Conservation (phyloP, 2,888 invertebrate species). For the Hedya salicella region DNA sequence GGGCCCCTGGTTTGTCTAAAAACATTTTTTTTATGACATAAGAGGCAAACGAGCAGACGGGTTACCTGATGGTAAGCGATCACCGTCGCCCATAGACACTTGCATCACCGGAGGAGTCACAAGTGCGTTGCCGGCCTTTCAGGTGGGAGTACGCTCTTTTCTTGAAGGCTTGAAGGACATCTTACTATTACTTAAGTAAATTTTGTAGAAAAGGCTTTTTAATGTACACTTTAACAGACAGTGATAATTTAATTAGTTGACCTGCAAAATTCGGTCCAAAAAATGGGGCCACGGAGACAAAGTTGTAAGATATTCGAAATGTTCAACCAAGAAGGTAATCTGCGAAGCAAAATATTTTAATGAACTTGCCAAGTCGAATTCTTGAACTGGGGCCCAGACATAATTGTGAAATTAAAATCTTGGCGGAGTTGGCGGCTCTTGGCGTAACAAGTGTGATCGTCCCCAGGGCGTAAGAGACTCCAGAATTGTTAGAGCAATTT, state of each 20-base stretch:
- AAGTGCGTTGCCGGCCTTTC: too few species aligned
- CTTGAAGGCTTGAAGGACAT: too few species aligned
- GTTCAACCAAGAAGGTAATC: constrained; percentile 57
- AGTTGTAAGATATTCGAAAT: constrained; percentile 55
- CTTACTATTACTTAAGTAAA: too few species aligned
- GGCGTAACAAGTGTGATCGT: constrained; percentile 52
- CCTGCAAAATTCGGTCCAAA: constrained; percentile 13
- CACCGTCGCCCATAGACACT: too few species aligned
- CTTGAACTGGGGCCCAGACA: constrained; percentile 55
- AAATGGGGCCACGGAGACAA: constrained; percentile 42
- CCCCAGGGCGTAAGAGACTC: constrained; percentile 46
- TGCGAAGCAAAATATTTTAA: constrained; percentile 72
- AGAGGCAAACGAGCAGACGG: too few species aligned
- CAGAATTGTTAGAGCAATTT: constrained; percentile 43
- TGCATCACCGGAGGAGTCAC: too few species aligned
- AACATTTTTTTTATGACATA: too few species aligned
- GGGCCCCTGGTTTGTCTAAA: too few species aligned
- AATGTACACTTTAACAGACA: not conserved
- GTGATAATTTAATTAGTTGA: constrained; percentile 18
- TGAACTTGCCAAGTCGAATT: constrained; percentile 64
- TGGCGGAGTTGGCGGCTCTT: constrained; percentile 52
- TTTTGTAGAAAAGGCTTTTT: too few species aligned
- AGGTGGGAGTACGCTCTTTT: too few species aligned
- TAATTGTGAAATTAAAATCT: constrained; percentile 68
- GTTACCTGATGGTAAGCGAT: too few species aligned